Evolutionary conservation across 1,140 invertebrate genomes (phyloP).

Genomic region (Phymorhynchus buccinoides): DNA sequence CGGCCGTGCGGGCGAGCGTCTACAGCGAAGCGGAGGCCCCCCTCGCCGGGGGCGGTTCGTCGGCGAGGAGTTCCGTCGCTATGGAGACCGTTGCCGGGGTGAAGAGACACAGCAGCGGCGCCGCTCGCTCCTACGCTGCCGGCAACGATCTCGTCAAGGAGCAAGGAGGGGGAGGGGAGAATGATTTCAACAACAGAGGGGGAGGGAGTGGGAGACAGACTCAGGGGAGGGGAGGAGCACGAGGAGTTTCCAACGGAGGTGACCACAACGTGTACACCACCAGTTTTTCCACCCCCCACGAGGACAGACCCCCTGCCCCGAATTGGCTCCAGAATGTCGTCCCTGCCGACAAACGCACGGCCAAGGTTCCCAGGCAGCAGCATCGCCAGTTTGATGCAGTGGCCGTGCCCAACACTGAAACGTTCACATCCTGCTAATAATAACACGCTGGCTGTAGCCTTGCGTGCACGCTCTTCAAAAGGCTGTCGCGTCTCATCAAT

Average conservation of each 20-base stretch:
- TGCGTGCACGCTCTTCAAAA: neutral
- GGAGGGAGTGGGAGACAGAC: neutral
- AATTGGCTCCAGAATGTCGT: neutral
- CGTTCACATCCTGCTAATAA: constrained; percentile 31
- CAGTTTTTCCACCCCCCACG: neutral
- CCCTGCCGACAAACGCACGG: neutral
- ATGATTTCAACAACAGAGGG: neutral
- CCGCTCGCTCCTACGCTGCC: neutral
- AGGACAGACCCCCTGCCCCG: neutral
- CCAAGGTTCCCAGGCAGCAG: neutral
- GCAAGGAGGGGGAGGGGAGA: neutral
- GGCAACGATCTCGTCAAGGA: neutral
- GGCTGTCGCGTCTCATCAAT: neutral
- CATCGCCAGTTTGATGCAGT: constrained; percentile 26
- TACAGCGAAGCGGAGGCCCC: neutral
- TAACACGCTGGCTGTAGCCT: neutral
- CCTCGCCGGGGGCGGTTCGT: neutral
- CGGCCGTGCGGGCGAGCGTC: neutral
- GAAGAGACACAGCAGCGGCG: constrained; percentile 20
- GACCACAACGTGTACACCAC: neutral
- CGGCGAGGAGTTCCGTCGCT: neutral
- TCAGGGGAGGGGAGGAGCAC: neutral
- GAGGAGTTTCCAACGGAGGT: neutral
- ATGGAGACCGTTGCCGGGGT: neutral
- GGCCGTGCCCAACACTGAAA: constrained; percentile 39